Evolutionary conservation across 2,888 invertebrate genomes (phyloP), one percentile per base, ranked within the genome.

Genomic region (Carabus problematicus): DNA sequence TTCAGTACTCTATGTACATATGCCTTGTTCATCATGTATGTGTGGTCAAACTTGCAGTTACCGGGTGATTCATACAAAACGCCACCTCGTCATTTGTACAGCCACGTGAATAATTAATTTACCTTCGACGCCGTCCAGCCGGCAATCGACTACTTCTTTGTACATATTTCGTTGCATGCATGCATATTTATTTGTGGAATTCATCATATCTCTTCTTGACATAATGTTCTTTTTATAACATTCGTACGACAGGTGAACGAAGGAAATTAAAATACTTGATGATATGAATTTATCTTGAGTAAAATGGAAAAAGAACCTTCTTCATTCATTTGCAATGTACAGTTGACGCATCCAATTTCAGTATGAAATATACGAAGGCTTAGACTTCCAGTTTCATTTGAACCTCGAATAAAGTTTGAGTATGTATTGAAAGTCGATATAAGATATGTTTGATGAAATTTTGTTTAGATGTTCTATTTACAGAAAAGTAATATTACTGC

Each of bases 41-140:
- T 52, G 4, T 16, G 9, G 52, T 52, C 9, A 29, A 29, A 29
- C 29, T 29, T 29, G 29, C 29, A 29, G 29, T 29, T 39, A 64
- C 43, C 52, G 56, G 47, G 55, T 64, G 64, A 64, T 56, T 64
- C 64, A 64, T 64, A 42, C 47, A 39, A 39, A 11, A 54, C 47
- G 19, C 61, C 40, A 64, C 42, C 64, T 55, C 16, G 16, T 52
- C 52, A 52, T 52, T 52, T 19, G 45, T 64, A 39, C 41, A 49
- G 29, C 39, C 39, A 52, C 19, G 52, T 64, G 56, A 56, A 64
- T 64, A 42, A 64, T 64, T 64, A 64, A 64, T 64, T n/a, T 41
- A 29, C 3, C 14, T 11, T 40, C 56, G 64, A 64, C 64, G 64
- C 64, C 64, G 41, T 43, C 14, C 8, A 39, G 64, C 45, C 64